Conservation (phyloP, 2,888 invertebrate species). For the Atherix ibis region DNA sequence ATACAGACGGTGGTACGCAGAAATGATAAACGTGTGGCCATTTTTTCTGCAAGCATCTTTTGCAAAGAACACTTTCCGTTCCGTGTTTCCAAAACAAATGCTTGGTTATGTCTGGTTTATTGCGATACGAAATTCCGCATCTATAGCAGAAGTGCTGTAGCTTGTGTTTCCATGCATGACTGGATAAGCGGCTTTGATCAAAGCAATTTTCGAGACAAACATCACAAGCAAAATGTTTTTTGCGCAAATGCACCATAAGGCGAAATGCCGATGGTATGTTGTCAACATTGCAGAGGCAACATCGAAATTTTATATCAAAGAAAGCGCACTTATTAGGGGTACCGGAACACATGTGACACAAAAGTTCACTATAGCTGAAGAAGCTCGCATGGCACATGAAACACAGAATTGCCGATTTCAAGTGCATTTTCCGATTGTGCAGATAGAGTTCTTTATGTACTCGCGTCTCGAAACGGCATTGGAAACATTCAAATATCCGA, state of each 20-base stretch:
- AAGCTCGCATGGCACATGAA: constrained; percentile 79
- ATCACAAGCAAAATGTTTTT: constrained; percentile 72
- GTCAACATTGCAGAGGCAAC: constrained; percentile 63
- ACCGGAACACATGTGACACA: constrained; percentile 78
- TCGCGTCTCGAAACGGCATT: constrained; percentile 61
- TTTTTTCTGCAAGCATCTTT: constrained; percentile 72
- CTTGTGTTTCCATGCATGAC: constrained; percentile 85
- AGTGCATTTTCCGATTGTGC: constrained; percentile 76
- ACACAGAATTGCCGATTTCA: constrained; percentile 65
- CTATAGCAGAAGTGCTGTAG: constrained; percentile 73
- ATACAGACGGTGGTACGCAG: constrained; percentile 63
- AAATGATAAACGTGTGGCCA: constrained; percentile 89
- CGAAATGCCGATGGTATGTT: constrained; percentile 74
- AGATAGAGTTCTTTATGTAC: constrained; percentile 73
- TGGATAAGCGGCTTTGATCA: constrained; percentile 53
- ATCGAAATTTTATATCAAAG: constrained; percentile 54
- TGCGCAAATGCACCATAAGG: constrained; percentile 73
- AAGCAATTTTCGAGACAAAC: constrained; percentile 70
- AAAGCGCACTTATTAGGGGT: constrained; percentile 32
- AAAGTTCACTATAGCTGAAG: constrained; percentile 71
- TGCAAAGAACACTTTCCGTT: constrained; percentile 72
- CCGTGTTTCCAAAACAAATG: constrained; percentile 89
- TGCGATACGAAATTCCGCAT: constrained; percentile 75
- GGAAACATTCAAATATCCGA: constrained; percentile 70
- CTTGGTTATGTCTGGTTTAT: constrained; percentile 75